Percentiles rank a stretch among this genome's conserved stretches.
Conservation (phyloP, 2,113 vertebrate species). For the Orycteropus afer region DNA sequence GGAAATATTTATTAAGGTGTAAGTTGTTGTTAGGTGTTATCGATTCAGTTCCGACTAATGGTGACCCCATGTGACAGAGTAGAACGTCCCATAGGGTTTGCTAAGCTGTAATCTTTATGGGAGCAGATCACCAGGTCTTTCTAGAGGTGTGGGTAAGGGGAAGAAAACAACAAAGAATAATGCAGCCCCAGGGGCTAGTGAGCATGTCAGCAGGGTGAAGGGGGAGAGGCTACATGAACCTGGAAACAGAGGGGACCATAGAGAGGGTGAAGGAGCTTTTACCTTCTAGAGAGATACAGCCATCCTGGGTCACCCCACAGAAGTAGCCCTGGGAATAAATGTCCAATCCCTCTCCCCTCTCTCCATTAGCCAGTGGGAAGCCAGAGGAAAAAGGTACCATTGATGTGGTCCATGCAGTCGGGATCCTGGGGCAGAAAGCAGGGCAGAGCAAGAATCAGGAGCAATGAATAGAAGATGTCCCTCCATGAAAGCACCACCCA, state of each 20-base stretch:
- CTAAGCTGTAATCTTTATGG: neutral
- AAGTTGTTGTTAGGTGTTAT: neutral
- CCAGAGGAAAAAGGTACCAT: rapidly evolving
- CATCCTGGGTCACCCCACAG: neutral
- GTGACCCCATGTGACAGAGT: neutral
- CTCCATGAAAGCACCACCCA: neutral
- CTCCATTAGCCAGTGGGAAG: neutral
- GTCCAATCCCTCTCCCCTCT: neutral
- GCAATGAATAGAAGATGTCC: rapidly evolving
- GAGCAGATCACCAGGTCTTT: neutral
- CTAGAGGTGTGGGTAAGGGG: neutral
- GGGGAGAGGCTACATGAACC: neutral
- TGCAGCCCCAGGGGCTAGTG: neutral
- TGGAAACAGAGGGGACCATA: neutral
- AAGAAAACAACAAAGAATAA: neutral
- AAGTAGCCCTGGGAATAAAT: neutral
- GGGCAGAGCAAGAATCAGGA: neutral
- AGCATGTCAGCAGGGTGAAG: neutral
- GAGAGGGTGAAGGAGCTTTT: neutral
- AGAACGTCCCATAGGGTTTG: neutral
- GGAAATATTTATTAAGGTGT: neutral
- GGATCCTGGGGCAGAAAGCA: neutral
- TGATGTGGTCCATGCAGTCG: no score
- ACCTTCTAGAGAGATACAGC: neutral
- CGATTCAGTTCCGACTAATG: neutral